Conservation (phyloP, 2,888 invertebrate species). For the Azorinus chamasolen region DNA sequence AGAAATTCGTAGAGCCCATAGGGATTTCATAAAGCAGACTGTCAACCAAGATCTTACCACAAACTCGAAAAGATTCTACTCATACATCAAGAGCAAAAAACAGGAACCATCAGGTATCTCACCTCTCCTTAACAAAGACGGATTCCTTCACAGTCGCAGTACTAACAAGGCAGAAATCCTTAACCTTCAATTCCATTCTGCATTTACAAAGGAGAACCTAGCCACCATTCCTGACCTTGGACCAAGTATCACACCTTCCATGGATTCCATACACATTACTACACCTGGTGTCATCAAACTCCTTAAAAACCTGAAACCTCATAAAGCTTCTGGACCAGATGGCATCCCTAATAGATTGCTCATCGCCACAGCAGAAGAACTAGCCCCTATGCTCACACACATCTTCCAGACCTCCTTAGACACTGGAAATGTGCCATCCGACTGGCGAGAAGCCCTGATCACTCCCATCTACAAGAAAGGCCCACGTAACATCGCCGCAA, state of each 20-base stretch:
- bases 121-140: too few relatives aligned
- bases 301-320: slow-evolving; percentile 18
- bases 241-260: slow-evolving; percentile 2
- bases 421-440: slow-evolving; percentile 26
- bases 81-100: too few relatives aligned
- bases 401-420: slow-evolving; percentile 33
- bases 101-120: too few relatives aligned
- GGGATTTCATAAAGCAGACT: too few relatives aligned
- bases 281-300: slow-evolving; percentile 13
- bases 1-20: too few relatives aligned
- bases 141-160: slow-evolving; percentile 24
- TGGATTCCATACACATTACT: too few relatives aligned
- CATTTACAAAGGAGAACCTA: slow-evolving; percentile 37
- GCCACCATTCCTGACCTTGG: slow-evolving; percentile 39
- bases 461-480: slow-evolving; percentile 44
- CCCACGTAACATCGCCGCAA: slow-evolving; percentile 26
- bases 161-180: slow-evolving; percentile 46
- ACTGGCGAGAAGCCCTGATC: slow-evolving; percentile 34
- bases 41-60: too few relatives aligned
- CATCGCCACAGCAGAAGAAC: slow-evolving; percentile 15
- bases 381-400: slow-evolving; percentile 15
- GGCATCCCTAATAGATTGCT: slow-evolving; percentile 11
- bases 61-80: too few relatives aligned
- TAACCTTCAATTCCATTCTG: slow-evolving; percentile 49
- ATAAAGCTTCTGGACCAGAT: slow-evolving; percentile 36